These are phyloP conservation scores for Rhabdornis inornatus DNA, from an alignment of 2,113 vertebrate species.

Conservation along the genomic window DNA sequence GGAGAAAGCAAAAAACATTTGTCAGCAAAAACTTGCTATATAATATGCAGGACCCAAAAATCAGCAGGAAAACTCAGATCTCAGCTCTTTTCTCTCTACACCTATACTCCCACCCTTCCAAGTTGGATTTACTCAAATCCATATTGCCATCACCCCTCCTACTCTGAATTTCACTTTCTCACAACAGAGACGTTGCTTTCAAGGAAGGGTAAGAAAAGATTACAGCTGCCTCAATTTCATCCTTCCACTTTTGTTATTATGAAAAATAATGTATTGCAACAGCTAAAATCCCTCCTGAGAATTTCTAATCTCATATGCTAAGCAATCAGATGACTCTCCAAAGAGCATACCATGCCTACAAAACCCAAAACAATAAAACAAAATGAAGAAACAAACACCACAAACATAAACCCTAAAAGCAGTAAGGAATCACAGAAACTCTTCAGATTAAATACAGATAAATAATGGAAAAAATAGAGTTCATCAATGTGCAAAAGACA, in stretches of 20 bases:
- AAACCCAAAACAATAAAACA: background rate
- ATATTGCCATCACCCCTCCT: background rate
- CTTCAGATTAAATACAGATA: background rate
- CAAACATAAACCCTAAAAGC: background rate
- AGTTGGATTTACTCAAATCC: background rate
- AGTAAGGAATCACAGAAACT: background rate
- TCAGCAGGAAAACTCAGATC: background rate
- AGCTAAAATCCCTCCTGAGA: background rate
- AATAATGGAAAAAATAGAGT: background rate
- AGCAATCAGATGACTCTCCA: background rate
- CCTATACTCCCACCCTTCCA: background rate
- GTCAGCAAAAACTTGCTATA: background rate
- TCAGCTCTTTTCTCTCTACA: background rate
- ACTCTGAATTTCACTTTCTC: background rate
- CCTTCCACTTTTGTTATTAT: background rate
- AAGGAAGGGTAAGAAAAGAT: background rate
- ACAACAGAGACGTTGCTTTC: background rate
- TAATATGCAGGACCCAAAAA: background rate
- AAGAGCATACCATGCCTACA: background rate
- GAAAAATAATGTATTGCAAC: background rate
- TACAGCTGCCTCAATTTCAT: background rate
- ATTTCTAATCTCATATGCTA: background rate
- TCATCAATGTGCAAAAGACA: background rate
- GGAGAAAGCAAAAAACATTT: background rate
- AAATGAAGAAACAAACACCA: rapidly evolving